Evolutionary conservation across 2,113 vertebrate species (phyloP), one percentile per base, ranked within the genome.

Genomic region (Gambusia affinis): DNA sequence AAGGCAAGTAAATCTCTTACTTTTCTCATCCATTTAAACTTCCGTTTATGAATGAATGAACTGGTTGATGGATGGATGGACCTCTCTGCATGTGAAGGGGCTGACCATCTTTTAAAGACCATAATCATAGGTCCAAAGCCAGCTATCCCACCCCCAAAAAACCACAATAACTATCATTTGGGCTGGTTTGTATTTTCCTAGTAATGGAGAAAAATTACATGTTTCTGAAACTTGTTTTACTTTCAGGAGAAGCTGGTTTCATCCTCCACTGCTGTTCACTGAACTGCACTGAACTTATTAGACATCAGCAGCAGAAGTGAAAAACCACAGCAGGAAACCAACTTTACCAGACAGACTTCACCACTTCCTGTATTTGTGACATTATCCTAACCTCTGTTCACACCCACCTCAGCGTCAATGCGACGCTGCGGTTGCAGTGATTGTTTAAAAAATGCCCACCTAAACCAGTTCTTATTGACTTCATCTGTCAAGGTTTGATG

Each of bases 251-350:
- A 15, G 24, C 11, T 27, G 24, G 27, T 37, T 30, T 74, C 31
- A 69, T 51, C 33, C 8, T 31, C 24, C 14, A 7, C 14, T 39
- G 8, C 10, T 39, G 51, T 4, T 15, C 71, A 70, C 28, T 27
- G 19, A 30, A 12, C 39, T 47, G 35, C 27, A 19, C 39, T 57
- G 31, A 70, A 47, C 60, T 62, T 24, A 17, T 70, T 17, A 70
- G 37, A 77, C 78, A 74, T 63, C 39, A 60, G 14, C n/a, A 84
- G 84, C 77, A 84, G 85, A 84, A 91, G 83, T 82, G 60, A 80
- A 70, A 94, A 92, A 91, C 93, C 92, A 62, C 92, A 90, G 87
- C 87, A 94, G 94, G 93, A 94, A 95, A 92, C 92, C 91, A 89
- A 83, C 76, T 71, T 88, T 57, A 86, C 91, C 91, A 90, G 83